Base-by-base conservation (phyloP, 2,888 invertebrate genomes). In the Platynereis dumerilii region DNA sequence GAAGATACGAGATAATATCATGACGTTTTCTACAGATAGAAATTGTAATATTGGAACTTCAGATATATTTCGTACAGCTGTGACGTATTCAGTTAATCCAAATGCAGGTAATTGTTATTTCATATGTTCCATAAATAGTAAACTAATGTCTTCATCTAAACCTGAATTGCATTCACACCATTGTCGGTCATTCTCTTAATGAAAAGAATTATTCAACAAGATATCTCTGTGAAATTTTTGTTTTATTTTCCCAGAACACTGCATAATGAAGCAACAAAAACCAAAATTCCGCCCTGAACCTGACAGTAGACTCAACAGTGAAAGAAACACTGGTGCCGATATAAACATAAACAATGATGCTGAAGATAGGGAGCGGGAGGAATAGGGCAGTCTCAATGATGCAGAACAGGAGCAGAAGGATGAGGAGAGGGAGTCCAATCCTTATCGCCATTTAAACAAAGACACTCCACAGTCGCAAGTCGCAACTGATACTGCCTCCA, bases 1-100 rank as follows among this genome's bases (percentile, higher is more conserved):
- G 61, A 61, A 61, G 42, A 61, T 54, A 29, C 53, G 54, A 53
- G 61, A 22, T 24, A 10, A 48, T 10, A 24, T 54, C 39, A 39
- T 61, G 24, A 53, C 53, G 55, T 61, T 61, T 52, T 61, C 61
- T 39, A 61, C 61, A 20, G 61, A 61, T 52, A 52, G 61, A n/a
- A 61, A 61, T 54, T 61, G 61, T 27, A 61, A 61, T 34, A 61
- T 61, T 48, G 61, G 61, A 52, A 61, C 61, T 17, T 53, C 61
- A 15, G 61, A 61, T 27, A 61, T 61, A 17, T 61, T 61, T 42
- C 52, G 54, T 27, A 61, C 54, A 54, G 61, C 61, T 2, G 55
- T 61, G 53, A 61, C 53, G 42, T 61, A 61, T 34, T 20, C 52
- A 24, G 39, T 61, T 26, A 53, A 27, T 10, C 61, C 61, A 2